A percentile compares a stretch with the other conserved stretches of the same genome.
Conservation (phyloP, 2,888 invertebrate species). For the Alitta virens region DNA sequence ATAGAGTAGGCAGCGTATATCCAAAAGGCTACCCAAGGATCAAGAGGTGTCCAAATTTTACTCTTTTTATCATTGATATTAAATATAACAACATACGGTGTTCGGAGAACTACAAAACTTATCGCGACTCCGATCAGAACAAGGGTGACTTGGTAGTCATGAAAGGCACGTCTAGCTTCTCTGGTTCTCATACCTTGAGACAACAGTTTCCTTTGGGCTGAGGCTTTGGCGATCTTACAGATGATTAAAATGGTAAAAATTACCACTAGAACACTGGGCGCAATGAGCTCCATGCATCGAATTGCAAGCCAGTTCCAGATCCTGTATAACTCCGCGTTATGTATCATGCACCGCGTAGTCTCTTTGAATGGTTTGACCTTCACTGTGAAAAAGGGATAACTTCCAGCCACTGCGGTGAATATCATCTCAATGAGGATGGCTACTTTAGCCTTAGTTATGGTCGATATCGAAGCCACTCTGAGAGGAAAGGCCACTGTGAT, state of each 20-base stretch:
- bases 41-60: not conserved
- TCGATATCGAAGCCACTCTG: slow-evolving; percentile 10
- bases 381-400: slow-evolving; percentile 4
- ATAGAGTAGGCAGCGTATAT: slow-evolving; percentile 5
- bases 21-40: not conserved
- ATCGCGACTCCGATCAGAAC: slow-evolving; percentile 16
- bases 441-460: slow-evolving; percentile 10
- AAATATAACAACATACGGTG: slow-evolving; percentile 10
- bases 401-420: not conserved
- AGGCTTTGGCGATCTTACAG: slow-evolving; percentile 6
- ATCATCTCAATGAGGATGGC: slow-evolving; percentile 9
- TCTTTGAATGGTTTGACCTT: not conserved
- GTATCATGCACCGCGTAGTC: not conserved
- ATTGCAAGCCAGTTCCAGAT: slow-evolving; percentile 13
- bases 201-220: not conserved
- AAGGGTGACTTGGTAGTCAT: slow-evolving; percentile 10
- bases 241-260: slow-evolving; percentile 14
- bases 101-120: slow-evolving; percentile 10
- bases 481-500: slow-evolving; percentile 15
- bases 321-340: not conserved
- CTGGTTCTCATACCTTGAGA: not conserved
- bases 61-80: slow-evolving; percentile 9
- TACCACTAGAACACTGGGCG: slow-evolving; percentile 11
- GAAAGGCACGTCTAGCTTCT: slow-evolving; percentile 6
- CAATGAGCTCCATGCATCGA: slow-evolving; percentile 1